Base-by-base conservation (phyloP, 1,140 invertebrate genomes). In the Yoshiicerus persimilis region DNA sequence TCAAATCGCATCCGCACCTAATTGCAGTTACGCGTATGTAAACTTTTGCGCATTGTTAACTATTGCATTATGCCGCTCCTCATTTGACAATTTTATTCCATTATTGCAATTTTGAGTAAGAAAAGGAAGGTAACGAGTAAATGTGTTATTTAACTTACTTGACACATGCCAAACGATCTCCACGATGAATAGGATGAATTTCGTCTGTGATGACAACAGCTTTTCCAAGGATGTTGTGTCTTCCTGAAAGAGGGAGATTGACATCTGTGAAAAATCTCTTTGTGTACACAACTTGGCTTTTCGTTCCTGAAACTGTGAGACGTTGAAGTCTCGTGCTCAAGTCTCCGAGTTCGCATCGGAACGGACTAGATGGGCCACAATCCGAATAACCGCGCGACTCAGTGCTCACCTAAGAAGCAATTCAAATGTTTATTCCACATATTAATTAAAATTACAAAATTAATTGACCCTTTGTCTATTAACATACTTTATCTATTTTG, bases 161-260 rank as follows among this genome's bases (percentile, higher is more conserved):
- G 23, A 96, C 96, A 93, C 98, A 99, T 0, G 97, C 97, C 91
- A 99, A 93, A 90, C 97, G 93, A 92, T 97, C 96, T 13, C 97
- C 97, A 88, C 97, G 93, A 0, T 97, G 96, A 89, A 96, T 95
- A 1, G 97, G 97, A 4, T 96, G 96, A 91, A 96, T 94, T 91
- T 98, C 97, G 92, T 97, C 97, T 91, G 97, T 97, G 64, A 99
- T 95, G 0, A 98, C 96, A 38, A 99, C 92, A 23, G 97, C 97
- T 91, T 95, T 96, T 20, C 96, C 96, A 88, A 98, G 91, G 89
- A 98, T 95, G 84, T 94, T 95, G 89, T 95, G 92, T 20, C 94
- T 93, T 20, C 98, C 98, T 9, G 94, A 95, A 4, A 99, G 92
- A 6, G 97, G 95, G 25, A 98, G 91, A 91, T 95, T 93, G 0